These are phyloP conservation scores for Sebastes kiyomatsui DNA, from an alignment of 2,797 vertebrate genomes.

Conservation along the genomic window DNA sequence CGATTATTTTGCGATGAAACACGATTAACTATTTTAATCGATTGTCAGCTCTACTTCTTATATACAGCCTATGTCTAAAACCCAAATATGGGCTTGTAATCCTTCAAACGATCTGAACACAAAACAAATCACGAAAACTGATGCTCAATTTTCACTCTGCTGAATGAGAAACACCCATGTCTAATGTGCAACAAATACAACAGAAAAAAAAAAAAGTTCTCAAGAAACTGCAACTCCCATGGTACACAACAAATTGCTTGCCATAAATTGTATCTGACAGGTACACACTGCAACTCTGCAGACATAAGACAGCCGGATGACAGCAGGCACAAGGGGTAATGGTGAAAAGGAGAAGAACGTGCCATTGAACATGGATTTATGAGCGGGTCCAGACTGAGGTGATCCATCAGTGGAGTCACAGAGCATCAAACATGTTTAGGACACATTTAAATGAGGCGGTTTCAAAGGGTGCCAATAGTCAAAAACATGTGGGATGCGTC, in stretches of 20 bases:
- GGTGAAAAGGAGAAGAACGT: slow-evolving; percentile 74
- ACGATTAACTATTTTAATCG: too few species aligned
- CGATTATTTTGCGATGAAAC: rapidly evolving
- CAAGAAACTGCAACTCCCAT: slow-evolving; percentile 63
- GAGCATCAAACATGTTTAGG: slow-evolving; percentile 49
- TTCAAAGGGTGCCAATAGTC: slow-evolving; percentile 25
- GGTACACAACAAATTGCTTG: slow-evolving; percentile 72
- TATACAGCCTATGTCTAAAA: background rate
- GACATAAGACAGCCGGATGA: slow-evolving; percentile 76
- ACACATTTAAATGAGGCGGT: slow-evolving; percentile 37
- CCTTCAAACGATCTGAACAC: background rate
- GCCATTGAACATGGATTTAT: slow-evolving; percentile 76
- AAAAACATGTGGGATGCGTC: slow-evolving; percentile 30
- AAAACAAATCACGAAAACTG: background rate
- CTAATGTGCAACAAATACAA: slow-evolving; percentile 41
- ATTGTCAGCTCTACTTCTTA: too few species aligned
- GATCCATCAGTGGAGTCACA: slow-evolving; percentile 70
- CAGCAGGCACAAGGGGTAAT: slow-evolving; percentile 76
- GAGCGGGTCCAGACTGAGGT: slow-evolving; percentile 55
- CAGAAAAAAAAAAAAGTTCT: slow-evolving; percentile 44
- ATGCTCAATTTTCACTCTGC: background rate
- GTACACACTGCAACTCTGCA: slow-evolving; percentile 76
- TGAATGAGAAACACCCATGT: slow-evolving; percentile 2
- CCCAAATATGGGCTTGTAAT: background rate
- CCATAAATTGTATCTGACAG: slow-evolving; percentile 78